A percentile compares a stretch with the other conserved stretches of the same genome.
Conservation (phyloP, 1,140 invertebrate genomes). For the Amphibalanus amphitrite region DNA sequence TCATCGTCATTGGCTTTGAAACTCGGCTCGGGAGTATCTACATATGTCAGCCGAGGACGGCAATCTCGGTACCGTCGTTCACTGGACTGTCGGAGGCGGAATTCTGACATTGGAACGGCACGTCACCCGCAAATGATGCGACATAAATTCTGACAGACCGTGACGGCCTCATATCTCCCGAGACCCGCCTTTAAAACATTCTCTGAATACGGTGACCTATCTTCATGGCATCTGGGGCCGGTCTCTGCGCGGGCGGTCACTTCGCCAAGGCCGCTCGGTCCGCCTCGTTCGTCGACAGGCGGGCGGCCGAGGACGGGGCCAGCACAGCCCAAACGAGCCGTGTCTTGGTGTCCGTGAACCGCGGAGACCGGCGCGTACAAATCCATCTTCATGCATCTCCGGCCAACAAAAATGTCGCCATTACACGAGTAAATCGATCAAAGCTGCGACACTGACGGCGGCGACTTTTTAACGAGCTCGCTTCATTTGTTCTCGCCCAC, state of each 20-base stretch:
- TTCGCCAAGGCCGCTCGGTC: background rate
- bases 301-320: too few species aligned
- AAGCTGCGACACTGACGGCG: background rate
- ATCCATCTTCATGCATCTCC: conserved; percentile 1
- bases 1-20: too few species aligned
- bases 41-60: too few species aligned
- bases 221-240: background rate
- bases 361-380: background rate
- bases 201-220: background rate
- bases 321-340: too few species aligned
- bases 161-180: too few species aligned
- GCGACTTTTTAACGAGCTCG: background rate
- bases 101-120: too few species aligned
- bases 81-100: too few species aligned
- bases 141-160: too few species aligned
- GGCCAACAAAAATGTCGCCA: background rate
- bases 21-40: too few species aligned
- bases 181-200: background rate
- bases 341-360: background rate
- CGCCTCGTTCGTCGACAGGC: too few species aligned
- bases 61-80: too few species aligned
- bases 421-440: background rate
- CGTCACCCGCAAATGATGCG: too few species aligned
- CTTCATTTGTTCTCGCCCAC: background rate
- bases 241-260: background rate